Conservation (phyloP, 2,888 invertebrate genomes). For the Mylabris sibirica region DNA sequence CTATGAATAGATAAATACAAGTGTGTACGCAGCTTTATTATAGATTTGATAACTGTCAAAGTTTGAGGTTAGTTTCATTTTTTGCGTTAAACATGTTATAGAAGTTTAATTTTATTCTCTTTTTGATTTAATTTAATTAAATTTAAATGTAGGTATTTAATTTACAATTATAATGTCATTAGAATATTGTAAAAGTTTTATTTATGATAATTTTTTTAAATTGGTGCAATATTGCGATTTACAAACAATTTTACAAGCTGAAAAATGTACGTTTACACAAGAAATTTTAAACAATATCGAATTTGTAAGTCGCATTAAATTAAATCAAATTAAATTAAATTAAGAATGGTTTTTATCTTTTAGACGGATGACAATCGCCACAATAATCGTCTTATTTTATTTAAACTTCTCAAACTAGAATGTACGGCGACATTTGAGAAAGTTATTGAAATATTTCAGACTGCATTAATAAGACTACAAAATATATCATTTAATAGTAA, state of each 20-base stretch:
- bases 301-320: conserved; percentile 34
- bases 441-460: neutral
- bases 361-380: conserved; percentile 41
- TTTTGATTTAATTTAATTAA: neutral
- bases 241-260: conserved; percentile 30
- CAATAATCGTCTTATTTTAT: conserved; percentile 45
- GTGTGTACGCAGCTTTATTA: no score
- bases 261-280: conserved; percentile 38
- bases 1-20: no score
- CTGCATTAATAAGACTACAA: neutral
- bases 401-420: conserved; percentile 35
- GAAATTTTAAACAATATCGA: conserved; percentile 41
- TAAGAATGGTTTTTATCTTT: conserved; percentile 22
- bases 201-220: conserved; percentile 38
- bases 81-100: no score
- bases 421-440: neutral
- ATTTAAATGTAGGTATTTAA: neutral
- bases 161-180: conserved; percentile 33
- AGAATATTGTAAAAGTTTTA: conserved; percentile 35
- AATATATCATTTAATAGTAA: neutral
- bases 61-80: no score
- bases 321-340: conserved; percentile 9
- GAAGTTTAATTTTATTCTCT: neutral
- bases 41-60: no score
- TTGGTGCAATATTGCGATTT: conserved; percentile 41